Evolutionary conservation across 2,888 invertebrate species (phyloP), one percentile per base, ranked within the genome.

Genomic region (Acleris laterana): DNA sequence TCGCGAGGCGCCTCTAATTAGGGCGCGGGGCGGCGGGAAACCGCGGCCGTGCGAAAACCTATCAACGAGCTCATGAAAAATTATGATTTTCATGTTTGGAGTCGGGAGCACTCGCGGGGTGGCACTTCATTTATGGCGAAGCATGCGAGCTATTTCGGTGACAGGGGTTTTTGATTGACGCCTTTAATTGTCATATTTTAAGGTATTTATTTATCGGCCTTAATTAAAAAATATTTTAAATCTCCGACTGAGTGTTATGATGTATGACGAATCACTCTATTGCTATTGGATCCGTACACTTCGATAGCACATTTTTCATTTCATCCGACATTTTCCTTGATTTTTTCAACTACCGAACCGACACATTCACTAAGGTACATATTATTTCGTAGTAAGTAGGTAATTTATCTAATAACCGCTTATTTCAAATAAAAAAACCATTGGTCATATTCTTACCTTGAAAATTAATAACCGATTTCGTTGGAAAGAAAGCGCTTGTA

Each of bases 61-160:
- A 93, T 92, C 91, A 90, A 90, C 91, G 90, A 85, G 88, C 91
- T 90, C 90, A 90, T 92, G 90, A 92, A 93, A 91, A 90, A 92
- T 90, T 92, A 92, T 92, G 87, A 91, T 88, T 89, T 89, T 87
- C 88, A 87, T 87, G 84, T 88, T 88, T 84, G 85, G 80, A 82
- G 80, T 79, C 78, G 79, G 79, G 59, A 67, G 64, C 71, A 68
- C 71, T 76, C 79, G 77, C 77, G 76, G 86, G 87, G 86, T 83
- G 86, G 85, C 85, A 87, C 85, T 89, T 87, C 81, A 88, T 88
- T 85, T 78, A 75, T 74, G 71, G 69, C 75, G 74, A 82, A 79
- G 81, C 79, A 85, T 77, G 85, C 80, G 71, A 83, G 80, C 81
- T 85, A 88, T 89, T 80, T 77, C 73, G 75, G 76, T 78, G 76